These are phyloP conservation scores for Benitochromis conjunctus DNA, from an alignment of 2,113 vertebrate species.

Conservation along the genomic window DNA sequence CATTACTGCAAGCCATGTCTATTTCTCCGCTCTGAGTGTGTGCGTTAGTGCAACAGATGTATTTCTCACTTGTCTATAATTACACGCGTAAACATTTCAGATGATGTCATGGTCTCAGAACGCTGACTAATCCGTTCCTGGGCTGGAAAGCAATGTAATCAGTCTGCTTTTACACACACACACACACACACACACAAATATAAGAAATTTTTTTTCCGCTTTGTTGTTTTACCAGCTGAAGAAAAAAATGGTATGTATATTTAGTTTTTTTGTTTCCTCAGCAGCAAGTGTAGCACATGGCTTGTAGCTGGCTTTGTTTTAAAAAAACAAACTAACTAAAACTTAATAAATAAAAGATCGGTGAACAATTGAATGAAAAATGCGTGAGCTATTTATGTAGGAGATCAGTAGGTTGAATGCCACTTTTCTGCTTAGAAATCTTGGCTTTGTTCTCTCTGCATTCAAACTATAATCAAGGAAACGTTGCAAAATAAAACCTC, in stretches of 20 bases:
- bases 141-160: constrained; percentile 37
- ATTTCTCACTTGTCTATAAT: constrained; percentile 67
- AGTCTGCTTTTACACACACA: constrained; percentile 33
- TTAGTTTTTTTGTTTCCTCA: not conserved
- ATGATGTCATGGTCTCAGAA: constrained; percentile 62
- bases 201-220: not conserved
- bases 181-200: not conserved
- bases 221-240: not conserved
- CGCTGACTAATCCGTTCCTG: constrained; percentile 61
- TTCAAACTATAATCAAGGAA: not conserved
- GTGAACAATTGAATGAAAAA: not conserved
- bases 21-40: not conserved
- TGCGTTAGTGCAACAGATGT: constrained; percentile 32
- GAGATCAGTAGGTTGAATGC: constrained; percentile 27
- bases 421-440: not conserved
- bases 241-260: not conserved
- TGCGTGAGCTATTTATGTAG: constrained; percentile 21
- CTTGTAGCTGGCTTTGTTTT: constrained; percentile 4
- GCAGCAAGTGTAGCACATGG: constrained; percentile 17
- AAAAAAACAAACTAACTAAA: not conserved
- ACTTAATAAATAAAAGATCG: not conserved
- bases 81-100: constrained; percentile 65
- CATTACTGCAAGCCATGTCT: constrained; percentile 32
- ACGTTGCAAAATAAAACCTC: constrained; percentile 3
- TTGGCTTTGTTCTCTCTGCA: not conserved